Conservation (phyloP, 2,797 vertebrate species). For the Eidolon dupreanum region DNA sequence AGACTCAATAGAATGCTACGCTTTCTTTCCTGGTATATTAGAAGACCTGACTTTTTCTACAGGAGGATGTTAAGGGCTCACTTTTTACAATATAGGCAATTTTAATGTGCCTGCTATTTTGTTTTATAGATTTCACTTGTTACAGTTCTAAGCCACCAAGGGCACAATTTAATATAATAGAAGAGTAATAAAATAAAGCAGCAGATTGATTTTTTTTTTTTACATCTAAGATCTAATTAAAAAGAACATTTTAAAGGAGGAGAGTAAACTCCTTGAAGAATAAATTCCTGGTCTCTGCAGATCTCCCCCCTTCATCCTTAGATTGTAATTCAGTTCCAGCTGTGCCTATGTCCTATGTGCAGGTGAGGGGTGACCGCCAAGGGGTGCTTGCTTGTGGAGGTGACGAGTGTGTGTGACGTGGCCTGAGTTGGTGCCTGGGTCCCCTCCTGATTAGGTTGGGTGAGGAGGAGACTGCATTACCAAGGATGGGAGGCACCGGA, state of each 20-base stretch:
- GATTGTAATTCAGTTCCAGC: neutral
- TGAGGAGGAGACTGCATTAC: neutral
- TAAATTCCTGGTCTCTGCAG: neutral
- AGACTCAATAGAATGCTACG: fast-evolving
- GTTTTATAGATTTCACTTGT: neutral
- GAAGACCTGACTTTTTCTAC: neutral
- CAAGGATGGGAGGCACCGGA: fast-evolving
- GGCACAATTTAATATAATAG: neutral
- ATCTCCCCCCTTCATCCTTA: neutral
- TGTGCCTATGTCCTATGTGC: neutral
- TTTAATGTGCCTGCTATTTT: neutral
- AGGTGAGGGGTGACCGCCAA: neutral
- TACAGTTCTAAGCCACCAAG: neutral
- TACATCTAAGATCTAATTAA: slow-evolving; percentile 36
- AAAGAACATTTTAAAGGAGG: slow-evolving; percentile 40
- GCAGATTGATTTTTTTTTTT: neutral
- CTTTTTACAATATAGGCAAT: neutral
- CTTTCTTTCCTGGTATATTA: neutral
- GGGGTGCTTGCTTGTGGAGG: neutral
- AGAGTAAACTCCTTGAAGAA: slow-evolving; percentile 7
- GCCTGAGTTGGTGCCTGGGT: neutral
- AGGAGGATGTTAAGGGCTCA: neutral
- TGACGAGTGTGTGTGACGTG: neutral
- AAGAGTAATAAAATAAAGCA: neutral
- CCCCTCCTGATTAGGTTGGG: neutral